Evolutionary conservation across 2,888 invertebrate genomes (phyloP), one percentile per base, ranked within the genome.

Genomic region (Ochlodes sylvanus): DNA sequence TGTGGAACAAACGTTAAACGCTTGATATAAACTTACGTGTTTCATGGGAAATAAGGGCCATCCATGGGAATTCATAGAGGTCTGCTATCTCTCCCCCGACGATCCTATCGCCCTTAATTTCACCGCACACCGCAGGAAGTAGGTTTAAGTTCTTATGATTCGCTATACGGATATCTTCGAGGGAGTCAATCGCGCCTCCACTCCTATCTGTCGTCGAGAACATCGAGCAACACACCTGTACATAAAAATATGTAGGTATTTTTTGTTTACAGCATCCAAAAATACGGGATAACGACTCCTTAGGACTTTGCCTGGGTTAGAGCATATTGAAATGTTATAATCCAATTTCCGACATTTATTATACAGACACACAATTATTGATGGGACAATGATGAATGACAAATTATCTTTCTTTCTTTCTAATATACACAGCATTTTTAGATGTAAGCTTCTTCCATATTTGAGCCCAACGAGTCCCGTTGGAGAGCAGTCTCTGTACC

Each of bases 31-130:
- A 72, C 72, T 70, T 72, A 75, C 78, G 60, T 6, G 75, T 77
- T 21, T 78, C 70, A 63, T 95, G 95, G 17, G 92, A 92, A 21
- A 96, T 81, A 10, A 95, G 83, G 0, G 94, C 95, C 94, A 96
- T 94, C 95, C 95, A 96, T 0, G 96, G 95, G 72, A 91, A 95
- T 55, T 95, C 94, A 12, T 92, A 90, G 6, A 95, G 77, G 0
- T 77, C 82, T 0, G 95, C 94, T 47, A 84, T 78, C 15, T 88
- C 81, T 0, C 95, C 96, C 10, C 92, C 89, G 7, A 94, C 81
- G 15, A 96, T 93, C 71, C 93, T 93, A 44, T 86, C 80, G 2
- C 86, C 83, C 1, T 81, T 78, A 9, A 92, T 75, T 1, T 81
- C 81, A 0, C 95, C 95, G 74, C 95, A 96, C 5, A 41, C 14